Evolutionary conservation across 2,797 vertebrate genomes (phyloP).

Genomic region (Lophotriccus pileatus): DNA sequence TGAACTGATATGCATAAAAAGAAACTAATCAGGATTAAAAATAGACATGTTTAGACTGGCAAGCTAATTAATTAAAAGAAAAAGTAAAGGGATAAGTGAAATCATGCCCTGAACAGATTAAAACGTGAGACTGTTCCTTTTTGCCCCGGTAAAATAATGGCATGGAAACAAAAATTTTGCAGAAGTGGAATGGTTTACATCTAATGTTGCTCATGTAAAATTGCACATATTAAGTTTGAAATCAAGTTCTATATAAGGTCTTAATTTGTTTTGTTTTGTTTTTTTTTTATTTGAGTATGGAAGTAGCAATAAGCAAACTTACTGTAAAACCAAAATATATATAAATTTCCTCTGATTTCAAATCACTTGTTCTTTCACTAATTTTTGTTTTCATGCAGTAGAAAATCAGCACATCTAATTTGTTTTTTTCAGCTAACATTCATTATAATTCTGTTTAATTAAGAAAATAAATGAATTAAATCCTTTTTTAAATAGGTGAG

Average conservation of each 20-base stretch:
- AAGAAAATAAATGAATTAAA: neutral
- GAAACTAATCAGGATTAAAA: constrained; percentile 42
- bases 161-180: neutral
- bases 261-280: neutral
- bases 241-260: neutral
- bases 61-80: constrained; percentile 44
- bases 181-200: neutral
- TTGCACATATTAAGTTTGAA: neutral
- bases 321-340: neutral
- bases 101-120: constrained; percentile 29
- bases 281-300: neutral
- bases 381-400: neutral
- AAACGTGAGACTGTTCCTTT: neutral
- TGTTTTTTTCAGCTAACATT: neutral
- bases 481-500: neutral
- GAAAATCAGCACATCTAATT: neutral
- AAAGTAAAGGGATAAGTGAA: constrained; percentile 20
- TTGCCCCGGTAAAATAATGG: neutral
- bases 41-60: constrained; percentile 48
- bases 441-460: neutral
- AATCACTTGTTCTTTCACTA: neutral
- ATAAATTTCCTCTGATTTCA: neutral
- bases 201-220: neutral
- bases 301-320: neutral
- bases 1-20: constrained; percentile 51